Percentiles rank a stretch among this genome's conserved stretches.
These are phyloP conservation scores for Perognathus longimembris DNA, from an alignment of 2,113 vertebrate species.

Conservation along the genomic window DNA sequence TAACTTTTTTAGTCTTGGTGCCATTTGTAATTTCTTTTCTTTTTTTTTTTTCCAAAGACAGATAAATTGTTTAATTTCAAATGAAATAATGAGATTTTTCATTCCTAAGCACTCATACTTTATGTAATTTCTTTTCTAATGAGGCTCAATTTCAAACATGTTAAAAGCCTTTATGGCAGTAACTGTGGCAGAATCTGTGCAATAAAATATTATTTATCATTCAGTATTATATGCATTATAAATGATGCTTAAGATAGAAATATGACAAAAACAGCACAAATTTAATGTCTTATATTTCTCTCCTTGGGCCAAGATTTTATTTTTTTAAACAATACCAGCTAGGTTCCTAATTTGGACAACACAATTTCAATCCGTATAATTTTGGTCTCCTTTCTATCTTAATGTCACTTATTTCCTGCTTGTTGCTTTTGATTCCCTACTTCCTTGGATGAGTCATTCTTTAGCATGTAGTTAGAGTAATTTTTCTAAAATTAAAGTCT, in stretches of 20 bases:
- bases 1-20: not conserved
- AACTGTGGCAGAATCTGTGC: not conserved
- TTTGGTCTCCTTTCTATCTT: not conserved
- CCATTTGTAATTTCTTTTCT: not conserved
- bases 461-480: not conserved
- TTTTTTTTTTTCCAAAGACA: too few relatives aligned
- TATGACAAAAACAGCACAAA: not conserved
- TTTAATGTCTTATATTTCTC: not conserved
- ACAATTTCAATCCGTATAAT: not conserved
- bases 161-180: not conserved
- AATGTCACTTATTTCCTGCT: too few relatives aligned
- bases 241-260: not conserved
- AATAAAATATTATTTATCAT: not conserved
- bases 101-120: too few relatives aligned
- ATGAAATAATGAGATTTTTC: too few relatives aligned
- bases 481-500: conserved; percentile 47
- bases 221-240: not conserved
- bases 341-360: not conserved
- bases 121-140: too few relatives aligned
- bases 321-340: not conserved
- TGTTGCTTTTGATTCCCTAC: not conserved
- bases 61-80: too few relatives aligned
- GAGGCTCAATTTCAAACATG: not conserved
- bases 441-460: not conserved
- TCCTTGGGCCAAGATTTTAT: not conserved